Conservation (phyloP, 2,888 invertebrate genomes). For the Epirrhoe tristata region DNA sequence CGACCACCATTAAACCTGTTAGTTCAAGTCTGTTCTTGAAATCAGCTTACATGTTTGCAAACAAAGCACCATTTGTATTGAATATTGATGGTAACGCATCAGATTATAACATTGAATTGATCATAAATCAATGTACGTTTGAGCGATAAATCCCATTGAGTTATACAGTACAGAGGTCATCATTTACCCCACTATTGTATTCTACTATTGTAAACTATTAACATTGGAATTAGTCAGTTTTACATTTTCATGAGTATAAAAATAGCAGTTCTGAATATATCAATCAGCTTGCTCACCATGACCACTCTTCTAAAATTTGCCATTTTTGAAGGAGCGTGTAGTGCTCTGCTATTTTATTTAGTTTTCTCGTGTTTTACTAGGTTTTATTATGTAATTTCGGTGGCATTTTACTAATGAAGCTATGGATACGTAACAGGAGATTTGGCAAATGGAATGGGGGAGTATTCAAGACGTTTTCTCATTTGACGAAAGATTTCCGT, state of each 20-base stretch:
- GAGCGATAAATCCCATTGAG: constrained; percentile 17
- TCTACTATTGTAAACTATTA: background rate
- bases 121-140: constrained; percentile 22
- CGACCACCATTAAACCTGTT: background rate
- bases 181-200: constrained; percentile 7
- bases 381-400: too few relatives aligned
- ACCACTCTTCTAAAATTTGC: too few relatives aligned
- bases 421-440: too few relatives aligned
- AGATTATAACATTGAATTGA: constrained; percentile 13
- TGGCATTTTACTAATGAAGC: too few relatives aligned
- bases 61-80: constrained; percentile 22
- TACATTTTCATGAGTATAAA: background rate
- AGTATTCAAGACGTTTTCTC: too few relatives aligned
- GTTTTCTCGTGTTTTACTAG: too few relatives aligned
- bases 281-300: too few relatives aligned
- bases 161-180: constrained; percentile 14
- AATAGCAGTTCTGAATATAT: too few relatives aligned
- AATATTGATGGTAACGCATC: constrained; percentile 22
- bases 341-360: too few relatives aligned
- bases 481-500: too few relatives aligned
- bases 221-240: background rate
- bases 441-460: too few relatives aligned
- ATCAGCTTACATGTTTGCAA: background rate
- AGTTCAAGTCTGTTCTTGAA: background rate
- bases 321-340: too few relatives aligned